Evolutionary conservation across 2,888 invertebrate species (phyloP), one percentile per base, ranked within the genome.

Genomic region (Scaptomyza cyrtandrae): DNA sequence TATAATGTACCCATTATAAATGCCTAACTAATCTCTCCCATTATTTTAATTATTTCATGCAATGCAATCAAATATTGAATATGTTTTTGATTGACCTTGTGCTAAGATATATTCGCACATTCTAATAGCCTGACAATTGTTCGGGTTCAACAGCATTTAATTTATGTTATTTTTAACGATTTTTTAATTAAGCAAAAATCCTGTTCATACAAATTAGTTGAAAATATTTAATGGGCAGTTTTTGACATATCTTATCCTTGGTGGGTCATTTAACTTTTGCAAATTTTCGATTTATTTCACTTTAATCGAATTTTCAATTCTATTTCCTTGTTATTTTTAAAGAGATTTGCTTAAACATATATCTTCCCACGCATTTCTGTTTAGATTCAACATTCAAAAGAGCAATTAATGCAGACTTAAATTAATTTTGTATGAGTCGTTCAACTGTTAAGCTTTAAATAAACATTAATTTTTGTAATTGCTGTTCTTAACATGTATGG

Each of bases 171-270:
- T 41, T 49, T 24, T 9, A 43, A 16, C 31, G 6, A 9, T 41
- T 5, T 29, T 41, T 67, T 53, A 9, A 43, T 68, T 67, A 46
- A 57, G 33, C 35, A 6, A 16, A 52, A 60, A 33, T 33, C 14
- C 37, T 19, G 48, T 69, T 69, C 13, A 13, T 19, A 49, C 2
- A 35, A 24, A n/a, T 19, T n/a, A 37, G 16, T 39, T 7, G 5
- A 13, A n/a, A 27, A 10, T 16, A 13, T 19, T 45, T 16, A 27
- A 33, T 46, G 9, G 41, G 24, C 33, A 29, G 7, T 29, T 35
- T 19, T 39, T 31, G 4, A 19, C 9, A 19, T 29, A 27, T 9
- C 19, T 43, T 16, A 31, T 29, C 7, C 16, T 53, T 35, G 27
- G 19, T 5, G 41, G 49, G 27, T 49, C 49, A 16, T 19, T 44